Conservation (phyloP, 1,140 invertebrate genomes). For the Brachionus koreanus region DNA sequence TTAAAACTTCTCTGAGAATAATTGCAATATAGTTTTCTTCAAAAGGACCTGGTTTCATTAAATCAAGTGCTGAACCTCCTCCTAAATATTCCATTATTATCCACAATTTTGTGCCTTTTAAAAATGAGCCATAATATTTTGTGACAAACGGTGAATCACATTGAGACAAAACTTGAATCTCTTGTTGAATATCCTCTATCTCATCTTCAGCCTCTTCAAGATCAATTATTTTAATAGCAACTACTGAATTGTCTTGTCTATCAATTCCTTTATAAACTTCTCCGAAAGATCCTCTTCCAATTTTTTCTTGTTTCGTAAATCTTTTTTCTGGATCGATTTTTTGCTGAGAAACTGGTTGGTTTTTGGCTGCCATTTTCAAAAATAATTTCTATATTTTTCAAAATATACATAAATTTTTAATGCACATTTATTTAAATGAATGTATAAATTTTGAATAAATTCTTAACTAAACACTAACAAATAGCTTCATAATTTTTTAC, state of each 20-base stretch:
- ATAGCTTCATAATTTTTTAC: not conserved
- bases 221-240: conserved; percentile 97
- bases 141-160: conserved; percentile 98
- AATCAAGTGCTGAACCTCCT: conserved; percentile 94
- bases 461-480: not conserved
- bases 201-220: conserved; percentile 99
- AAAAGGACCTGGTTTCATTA: conserved; percentile 32
- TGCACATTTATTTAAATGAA: not conserved
- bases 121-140: conserved; percentile 93
- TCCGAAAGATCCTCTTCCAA: conserved; percentile 98
- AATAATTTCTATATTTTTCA: not conserved
- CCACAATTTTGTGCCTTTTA: conserved; percentile 99
- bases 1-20: conserved; percentile 92
- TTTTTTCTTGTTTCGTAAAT: conserved; percentile 97
- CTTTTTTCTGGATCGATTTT: conserved; percentile 97
- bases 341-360: conserved; percentile 49
- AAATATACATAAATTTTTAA: not conserved
- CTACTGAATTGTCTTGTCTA: conserved; percentile 77
- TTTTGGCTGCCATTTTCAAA: not conserved
- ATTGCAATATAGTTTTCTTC: conserved; percentile 99
- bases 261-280: conserved; percentile 99
- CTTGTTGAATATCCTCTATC: conserved; percentile 99
- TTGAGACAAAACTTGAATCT: conserved; percentile 98
- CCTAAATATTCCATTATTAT: conserved; percentile 99
- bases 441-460: not conserved